Base-by-base conservation (phyloP, 2,888 invertebrate genomes). In the Seira musarum region DNA sequence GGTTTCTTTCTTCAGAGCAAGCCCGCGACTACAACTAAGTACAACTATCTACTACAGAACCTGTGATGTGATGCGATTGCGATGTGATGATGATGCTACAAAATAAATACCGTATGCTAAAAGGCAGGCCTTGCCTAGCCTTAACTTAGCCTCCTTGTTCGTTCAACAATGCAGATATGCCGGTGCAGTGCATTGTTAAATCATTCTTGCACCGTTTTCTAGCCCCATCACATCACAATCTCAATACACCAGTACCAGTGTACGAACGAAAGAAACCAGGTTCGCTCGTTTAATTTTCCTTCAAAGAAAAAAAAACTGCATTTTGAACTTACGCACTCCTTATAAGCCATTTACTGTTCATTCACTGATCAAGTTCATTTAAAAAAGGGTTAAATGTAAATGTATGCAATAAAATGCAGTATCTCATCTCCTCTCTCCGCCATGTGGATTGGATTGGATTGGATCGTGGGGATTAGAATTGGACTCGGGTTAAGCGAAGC, bases 81-180 rank as follows among this genome's bases (percentile, higher is more conserved):
- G 40, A 40, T 40, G 40, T 13, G 40, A 40, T n/a, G n/a, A n/a
- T n/a, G n/a, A n/a, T n/a, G n/a, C n/a, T n/a, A n/a, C n/a, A n/a
- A n/a, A n/a, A n/a, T n/a, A n/a, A n/a, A 40, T 57, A 57, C 57
- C 57, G 57, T 57, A 57, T 5, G n/a, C n/a, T n/a, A n/a, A 40
- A 5, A 40, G 40, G 40, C 57, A 57, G 57, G 57, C 57, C 57
- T 57, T n/a, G 57, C 35, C 63, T 2, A 15, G 68, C 21, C 53
- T 53, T 24, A 25, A 30, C 19, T 63, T 35, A 63, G 15, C 71
- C 30, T 22, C 21, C 19, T 61, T 57, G 57, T 60, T 8, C 49
- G 30, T n/a, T 65, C 35, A 13, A 46, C 24, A 57, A 22, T 60
- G n/a, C 65, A 73, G 53, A 57, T 57, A 57, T 57, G 57, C 57